phyloP scores from a whole-genome alignment of 2,113 vertebrate species.

The Pluvianellus socialis region DNA sequence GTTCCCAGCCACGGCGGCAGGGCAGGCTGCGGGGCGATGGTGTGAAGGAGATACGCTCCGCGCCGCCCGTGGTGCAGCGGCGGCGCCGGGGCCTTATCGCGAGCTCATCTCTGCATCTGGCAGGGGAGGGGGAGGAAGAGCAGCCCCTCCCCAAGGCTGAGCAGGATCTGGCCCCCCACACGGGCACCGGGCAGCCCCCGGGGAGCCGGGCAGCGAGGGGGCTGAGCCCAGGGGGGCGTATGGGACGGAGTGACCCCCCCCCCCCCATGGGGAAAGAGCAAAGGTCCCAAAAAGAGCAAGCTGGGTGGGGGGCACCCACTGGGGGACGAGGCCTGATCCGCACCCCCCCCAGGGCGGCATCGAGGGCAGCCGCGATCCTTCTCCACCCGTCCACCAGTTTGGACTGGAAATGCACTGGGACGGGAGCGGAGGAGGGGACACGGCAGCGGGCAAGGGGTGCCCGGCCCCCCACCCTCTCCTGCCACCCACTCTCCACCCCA shows the following conservation, averaged over 20 bases:
- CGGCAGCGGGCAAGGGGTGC: fast-evolving
- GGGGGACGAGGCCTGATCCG: fast-evolving
- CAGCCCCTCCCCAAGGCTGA: neutral
- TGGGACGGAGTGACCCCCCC: neutral
- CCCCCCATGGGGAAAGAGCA: neutral
- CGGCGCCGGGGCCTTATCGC: neutral
- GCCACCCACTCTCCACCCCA: neutral
- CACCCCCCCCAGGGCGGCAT: fast-evolving
- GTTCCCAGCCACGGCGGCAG: neutral
- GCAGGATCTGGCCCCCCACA: neutral
- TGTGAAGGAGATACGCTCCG: conserved; percentile 28
- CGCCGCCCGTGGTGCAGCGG: neutral
- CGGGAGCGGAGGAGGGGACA: fast-evolving
- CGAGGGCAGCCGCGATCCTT: fast-evolving
- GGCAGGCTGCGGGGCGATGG: neutral
- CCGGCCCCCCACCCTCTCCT: neutral
- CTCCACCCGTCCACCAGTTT: neutral
- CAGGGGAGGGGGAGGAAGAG: neutral
- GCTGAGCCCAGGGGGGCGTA: neutral
- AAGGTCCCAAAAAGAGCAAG: neutral
- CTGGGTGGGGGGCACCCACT: neutral
- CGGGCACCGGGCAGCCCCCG: neutral
- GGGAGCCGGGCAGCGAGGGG: neutral
- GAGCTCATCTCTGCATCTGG: neutral
- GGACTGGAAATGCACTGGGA: neutral